These are phyloP conservation scores for Pardosa pseudoannulata DNA, from an alignment of 2,888 invertebrate species.

Conservation along the genomic window DNA sequence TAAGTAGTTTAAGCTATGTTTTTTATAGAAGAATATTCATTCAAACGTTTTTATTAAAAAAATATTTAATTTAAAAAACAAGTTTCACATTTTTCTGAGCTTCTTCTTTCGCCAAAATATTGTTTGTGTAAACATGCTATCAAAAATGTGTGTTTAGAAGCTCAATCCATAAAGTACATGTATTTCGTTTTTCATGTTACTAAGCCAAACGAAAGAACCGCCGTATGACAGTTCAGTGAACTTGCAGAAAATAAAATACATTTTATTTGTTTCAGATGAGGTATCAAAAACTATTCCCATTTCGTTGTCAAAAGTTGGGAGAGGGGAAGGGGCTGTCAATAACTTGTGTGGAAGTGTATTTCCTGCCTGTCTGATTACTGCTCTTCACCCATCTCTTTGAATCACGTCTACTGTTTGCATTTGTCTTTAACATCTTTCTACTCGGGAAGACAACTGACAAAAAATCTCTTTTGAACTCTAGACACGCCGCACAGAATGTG, in stretches of 20 bases:
- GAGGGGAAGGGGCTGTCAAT: neutral
- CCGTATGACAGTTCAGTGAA: neutral
- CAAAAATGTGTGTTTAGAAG: too few relatives aligned
- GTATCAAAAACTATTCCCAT: neutral
- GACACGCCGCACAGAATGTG: neutral
- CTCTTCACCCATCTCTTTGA: neutral
- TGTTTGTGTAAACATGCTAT: too few relatives aligned
- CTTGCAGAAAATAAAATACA: neutral
- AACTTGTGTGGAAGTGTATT: neutral
- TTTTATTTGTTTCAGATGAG: neutral
- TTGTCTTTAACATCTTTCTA: neutral
- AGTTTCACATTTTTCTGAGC: too few relatives aligned
- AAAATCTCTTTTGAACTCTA: neutral
- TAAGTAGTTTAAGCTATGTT: too few relatives aligned
- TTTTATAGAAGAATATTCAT: too few relatives aligned
- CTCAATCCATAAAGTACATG: too few relatives aligned
- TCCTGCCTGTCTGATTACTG: neutral
- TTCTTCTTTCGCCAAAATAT: too few relatives aligned
- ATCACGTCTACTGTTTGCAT: neutral
- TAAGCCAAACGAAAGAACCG: too few relatives aligned
- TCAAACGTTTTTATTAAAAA: too few relatives aligned
- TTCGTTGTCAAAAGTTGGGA: neutral
- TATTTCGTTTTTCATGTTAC: too few relatives aligned
- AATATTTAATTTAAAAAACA: too few relatives aligned
- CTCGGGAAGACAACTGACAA: neutral